These are phyloP conservation scores for Acromyrmex charruanus DNA, from an alignment of 1,140 invertebrate genomes.

Conservation along the genomic window DNA sequence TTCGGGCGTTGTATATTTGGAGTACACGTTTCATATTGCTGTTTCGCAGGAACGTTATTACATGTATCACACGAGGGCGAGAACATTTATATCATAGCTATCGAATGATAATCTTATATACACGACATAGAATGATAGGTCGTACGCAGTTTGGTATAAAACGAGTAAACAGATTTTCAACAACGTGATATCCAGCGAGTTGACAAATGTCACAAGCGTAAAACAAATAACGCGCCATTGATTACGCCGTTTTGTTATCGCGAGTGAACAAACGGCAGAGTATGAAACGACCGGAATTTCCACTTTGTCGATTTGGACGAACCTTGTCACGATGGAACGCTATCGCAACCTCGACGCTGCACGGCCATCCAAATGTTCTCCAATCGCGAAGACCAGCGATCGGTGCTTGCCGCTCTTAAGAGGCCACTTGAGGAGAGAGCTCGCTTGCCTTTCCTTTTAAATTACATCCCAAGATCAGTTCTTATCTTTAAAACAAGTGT, in stretches of 20 bases:
- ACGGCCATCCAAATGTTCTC: constrained; percentile 2
- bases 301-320: constrained; percentile 65
- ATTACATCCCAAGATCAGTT: not conserved
- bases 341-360: constrained; percentile 26
- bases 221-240: constrained; percentile 53
- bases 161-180: constrained; percentile 47
- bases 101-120: constrained; percentile 25
- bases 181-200: constrained; percentile 37
- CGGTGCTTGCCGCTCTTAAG: not conserved
- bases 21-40: not conserved
- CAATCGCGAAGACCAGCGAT: constrained; percentile 5
- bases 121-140: not conserved
- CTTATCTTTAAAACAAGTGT: constrained; percentile 46
- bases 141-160: not conserved
- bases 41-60: not conserved
- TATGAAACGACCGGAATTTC: constrained; percentile 49
- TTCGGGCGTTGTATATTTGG: not conserved
- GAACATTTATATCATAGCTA: not conserved
- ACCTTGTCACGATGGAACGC: constrained; percentile 40
- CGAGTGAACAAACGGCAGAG: constrained; percentile 20
- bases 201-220: constrained; percentile 63
- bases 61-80: not conserved
- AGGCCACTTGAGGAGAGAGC: not conserved
- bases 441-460: not conserved
- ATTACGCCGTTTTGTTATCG: constrained; percentile 41